Evolutionary conservation across 2,888 invertebrate species (phyloP).

Genomic region (Tipula unca): DNA sequence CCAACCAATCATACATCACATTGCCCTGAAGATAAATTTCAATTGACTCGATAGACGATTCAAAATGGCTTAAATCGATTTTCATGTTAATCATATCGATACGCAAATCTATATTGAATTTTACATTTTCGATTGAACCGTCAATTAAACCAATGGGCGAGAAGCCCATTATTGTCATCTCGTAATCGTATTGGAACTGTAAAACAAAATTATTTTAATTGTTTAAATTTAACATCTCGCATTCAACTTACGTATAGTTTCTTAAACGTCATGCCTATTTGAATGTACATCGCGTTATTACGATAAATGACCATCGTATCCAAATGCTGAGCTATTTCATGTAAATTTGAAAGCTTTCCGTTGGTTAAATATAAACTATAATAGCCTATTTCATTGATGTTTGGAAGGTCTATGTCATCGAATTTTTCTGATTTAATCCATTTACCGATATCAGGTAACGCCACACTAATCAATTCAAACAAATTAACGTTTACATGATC

Average conservation of each 20-base stretch:
- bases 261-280: neutral
- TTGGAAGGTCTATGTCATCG: neutral
- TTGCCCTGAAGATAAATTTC: constrained; percentile 27
- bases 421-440: neutral
- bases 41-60: neutral
- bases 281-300: neutral
- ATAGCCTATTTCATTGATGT: neutral
- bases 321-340: neutral
- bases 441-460: neutral
- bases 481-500: neutral
- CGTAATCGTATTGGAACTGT: neutral
- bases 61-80: neutral
- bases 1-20: constrained; percentile 27
- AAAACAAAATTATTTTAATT: neutral
- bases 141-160: neutral
- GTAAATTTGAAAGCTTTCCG: neutral
- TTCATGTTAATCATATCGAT: neutral
- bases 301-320: neutral
- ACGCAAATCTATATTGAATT: neutral
- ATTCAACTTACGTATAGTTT: neutral
- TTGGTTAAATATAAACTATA: neutral
- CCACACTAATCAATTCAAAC: neutral
- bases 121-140: neutral
- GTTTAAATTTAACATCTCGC: neutral
- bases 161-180: neutral